These are phyloP conservation scores for Lepidurus arcticus DNA, from an alignment of 1,140 invertebrate genomes.

Conservation along the genomic window DNA sequence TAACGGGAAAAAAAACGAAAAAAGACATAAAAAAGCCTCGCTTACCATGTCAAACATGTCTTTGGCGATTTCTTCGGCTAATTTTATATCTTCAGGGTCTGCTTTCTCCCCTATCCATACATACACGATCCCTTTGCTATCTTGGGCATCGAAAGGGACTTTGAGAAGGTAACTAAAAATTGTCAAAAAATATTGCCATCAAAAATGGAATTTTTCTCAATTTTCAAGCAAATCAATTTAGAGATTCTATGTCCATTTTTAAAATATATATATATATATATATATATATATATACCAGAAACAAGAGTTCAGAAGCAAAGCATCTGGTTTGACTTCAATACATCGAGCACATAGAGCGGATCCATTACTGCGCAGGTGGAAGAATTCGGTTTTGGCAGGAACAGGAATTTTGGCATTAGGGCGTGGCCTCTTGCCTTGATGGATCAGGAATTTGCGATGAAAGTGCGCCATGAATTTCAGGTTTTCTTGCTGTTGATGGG, in stretches of 20 bases:
- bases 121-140: constrained; percentile 88
- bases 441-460: constrained; percentile 90
- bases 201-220: constrained; percentile 30
- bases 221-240: constrained; percentile 13
- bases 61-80: constrained; percentile 89
- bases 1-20: neutral
- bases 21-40: neutral
- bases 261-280: no score
- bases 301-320: constrained; percentile 68
- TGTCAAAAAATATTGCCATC: constrained; percentile 10
- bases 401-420: constrained; percentile 38
- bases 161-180: constrained; percentile 82
- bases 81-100: constrained; percentile 76
- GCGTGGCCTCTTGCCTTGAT: constrained; percentile 67
- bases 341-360: constrained; percentile 88
- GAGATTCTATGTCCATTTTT: neutral
- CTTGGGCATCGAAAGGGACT: constrained; percentile 88
- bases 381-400: constrained; percentile 75
- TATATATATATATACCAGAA: no score
- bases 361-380: constrained; percentile 91
- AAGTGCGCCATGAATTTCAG: constrained; percentile 98
- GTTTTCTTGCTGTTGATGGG: constrained; percentile 98
- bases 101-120: constrained; percentile 93
- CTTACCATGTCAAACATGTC: constrained; percentile 80
- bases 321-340: constrained; percentile 81